Evolutionary conservation across 2,797 vertebrate genomes (phyloP).

Genomic region (Cheirogaleus major): DNA sequence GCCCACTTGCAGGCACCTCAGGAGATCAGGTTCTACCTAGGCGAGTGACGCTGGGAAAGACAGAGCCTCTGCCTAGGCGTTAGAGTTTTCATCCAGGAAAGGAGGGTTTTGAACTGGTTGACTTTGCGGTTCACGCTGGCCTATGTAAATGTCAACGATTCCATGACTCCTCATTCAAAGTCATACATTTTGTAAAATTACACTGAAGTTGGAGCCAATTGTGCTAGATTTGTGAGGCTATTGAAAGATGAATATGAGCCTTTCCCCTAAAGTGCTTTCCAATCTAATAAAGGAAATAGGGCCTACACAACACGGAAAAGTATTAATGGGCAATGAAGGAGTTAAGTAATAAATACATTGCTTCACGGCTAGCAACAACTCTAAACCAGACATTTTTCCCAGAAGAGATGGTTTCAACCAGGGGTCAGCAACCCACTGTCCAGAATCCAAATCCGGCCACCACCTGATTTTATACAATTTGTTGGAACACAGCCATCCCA

Average conservation of each 20-base stretch:
- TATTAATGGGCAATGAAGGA: background rate
- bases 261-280: background rate
- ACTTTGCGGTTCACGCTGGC: background rate
- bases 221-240: background rate
- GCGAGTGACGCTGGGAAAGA: background rate
- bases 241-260: background rate
- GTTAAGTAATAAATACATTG: background rate
- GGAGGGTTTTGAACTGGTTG: background rate
- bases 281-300: background rate
- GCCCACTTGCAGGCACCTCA: rapidly evolving
- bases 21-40: background rate
- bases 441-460: background rate
- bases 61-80: background rate
- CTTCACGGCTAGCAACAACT: background rate
- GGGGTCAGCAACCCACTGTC: background rate
- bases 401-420: background rate
- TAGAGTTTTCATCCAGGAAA: background rate
- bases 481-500: rapidly evolving
- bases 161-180: background rate
- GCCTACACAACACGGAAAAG: background rate
- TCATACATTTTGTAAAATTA: background rate
- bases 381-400: background rate
- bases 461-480: background rate
- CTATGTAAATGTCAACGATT: background rate
- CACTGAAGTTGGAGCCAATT: background rate